phyloP scores from a whole-genome alignment of 30 jellyfish, hydroid and myxozoan genomes.

The Catostylus mosaicus region DNA sequence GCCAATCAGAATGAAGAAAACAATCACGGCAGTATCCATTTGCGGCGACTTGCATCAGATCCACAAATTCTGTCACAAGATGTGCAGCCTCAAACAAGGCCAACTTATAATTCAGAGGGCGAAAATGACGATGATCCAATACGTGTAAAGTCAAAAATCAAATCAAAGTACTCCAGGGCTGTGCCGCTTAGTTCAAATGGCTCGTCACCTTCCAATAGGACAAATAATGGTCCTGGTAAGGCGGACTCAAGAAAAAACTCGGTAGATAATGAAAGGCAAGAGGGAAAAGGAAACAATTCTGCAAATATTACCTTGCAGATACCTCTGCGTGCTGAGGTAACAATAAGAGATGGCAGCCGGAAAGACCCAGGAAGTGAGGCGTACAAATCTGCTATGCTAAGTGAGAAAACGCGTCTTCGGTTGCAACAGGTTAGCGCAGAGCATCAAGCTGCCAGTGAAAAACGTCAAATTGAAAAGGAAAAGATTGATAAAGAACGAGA shows the following conservation, averaged over 20 bases:
- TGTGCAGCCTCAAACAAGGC: conserved; percentile 20
- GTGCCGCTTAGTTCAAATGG: conserved; percentile 62
- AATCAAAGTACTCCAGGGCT: conserved; percentile 64
- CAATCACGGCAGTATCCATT: not conserved
- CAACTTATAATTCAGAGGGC: conserved; percentile 64
- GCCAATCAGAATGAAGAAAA: conserved; percentile 19
- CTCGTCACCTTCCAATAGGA: conserved; percentile 16
- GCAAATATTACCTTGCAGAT: conserved; percentile 60
- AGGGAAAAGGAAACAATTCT: conserved; percentile 14
- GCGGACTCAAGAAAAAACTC: conserved; percentile 35
- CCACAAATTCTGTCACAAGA: conserved; percentile 53
- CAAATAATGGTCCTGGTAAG: not conserved
- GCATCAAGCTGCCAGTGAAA: conserved; percentile 86
- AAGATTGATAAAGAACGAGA: conserved; percentile 76
- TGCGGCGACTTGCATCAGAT: conserved; percentile 76
- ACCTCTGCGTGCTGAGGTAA: conserved; percentile 67
- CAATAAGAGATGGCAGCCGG: conserved; percentile 56
- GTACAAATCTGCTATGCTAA: conserved; percentile 71
- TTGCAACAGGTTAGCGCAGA: conserved; percentile 72
- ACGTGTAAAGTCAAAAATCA: conserved; percentile 66
- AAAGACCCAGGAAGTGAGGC: conserved; percentile 55
- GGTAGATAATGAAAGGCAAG: conserved; percentile 20
- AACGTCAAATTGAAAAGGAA: conserved; percentile 70
- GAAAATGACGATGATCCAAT: conserved; percentile 58
- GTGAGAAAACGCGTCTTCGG: conserved; percentile 83